phyloP scores from a whole-genome alignment of 2,113 vertebrate species.

The Enhydra lutris region DNA sequence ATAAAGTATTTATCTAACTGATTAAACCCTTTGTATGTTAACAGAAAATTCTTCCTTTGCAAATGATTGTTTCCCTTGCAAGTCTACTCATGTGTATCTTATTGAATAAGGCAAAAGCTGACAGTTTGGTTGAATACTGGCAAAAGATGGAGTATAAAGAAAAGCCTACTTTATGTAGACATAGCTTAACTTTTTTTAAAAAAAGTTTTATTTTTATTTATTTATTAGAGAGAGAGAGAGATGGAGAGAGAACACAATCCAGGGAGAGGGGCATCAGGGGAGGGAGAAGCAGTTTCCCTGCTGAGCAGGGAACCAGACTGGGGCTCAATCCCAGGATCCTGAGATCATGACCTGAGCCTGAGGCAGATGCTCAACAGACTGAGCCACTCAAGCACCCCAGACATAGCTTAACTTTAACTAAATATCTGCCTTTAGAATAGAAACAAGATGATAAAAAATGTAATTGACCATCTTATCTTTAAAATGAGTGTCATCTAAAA shows the following conservation, averaged over 20 bases:
- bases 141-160: not conserved
- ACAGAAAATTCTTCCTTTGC: not conserved
- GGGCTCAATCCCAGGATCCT: too few relatives aligned
- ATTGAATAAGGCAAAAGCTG: not conserved
- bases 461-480: not conserved
- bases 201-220: too few relatives aligned
- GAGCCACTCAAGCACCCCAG: not conserved
- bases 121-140: not conserved
- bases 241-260: too few relatives aligned
- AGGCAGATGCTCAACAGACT: too few relatives aligned
- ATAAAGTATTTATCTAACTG: not conserved
- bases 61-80: not conserved
- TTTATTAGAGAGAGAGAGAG: too few relatives aligned
- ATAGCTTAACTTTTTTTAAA: not conserved
- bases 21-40: not conserved
- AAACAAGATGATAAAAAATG: not conserved
- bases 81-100: not conserved
- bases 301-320: too few relatives aligned
- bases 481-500: not conserved
- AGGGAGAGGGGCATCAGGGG: too few relatives aligned
- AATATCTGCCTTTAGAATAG: not conserved
- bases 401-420: not conserved
- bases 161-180: not conserved
- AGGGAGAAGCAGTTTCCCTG: too few relatives aligned
- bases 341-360: too few relatives aligned